Evolutionary conservation across 2,888 invertebrate genomes (phyloP).

Genomic region (Harpalus rubripes): DNA sequence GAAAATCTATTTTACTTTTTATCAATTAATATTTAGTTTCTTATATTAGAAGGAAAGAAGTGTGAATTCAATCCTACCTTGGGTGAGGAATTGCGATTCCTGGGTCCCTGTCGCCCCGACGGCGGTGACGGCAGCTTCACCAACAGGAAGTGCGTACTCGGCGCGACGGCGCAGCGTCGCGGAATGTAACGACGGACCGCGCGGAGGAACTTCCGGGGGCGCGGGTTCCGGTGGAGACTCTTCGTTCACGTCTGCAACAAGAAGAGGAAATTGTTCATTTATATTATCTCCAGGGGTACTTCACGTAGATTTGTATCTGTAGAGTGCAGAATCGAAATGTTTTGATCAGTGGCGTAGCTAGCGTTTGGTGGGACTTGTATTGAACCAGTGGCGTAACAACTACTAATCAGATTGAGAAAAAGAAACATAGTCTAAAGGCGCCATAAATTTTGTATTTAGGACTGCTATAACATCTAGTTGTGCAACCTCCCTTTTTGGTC

Average conservation of each 20-base stretch:
- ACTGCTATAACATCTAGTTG: too few relatives aligned
- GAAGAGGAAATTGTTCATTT: slow-evolving; percentile 10
- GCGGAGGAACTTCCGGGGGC: slow-evolving; percentile 91
- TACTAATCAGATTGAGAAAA: too few relatives aligned
- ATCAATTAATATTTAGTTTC: background rate
- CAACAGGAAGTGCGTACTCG: slow-evolving; percentile 79
- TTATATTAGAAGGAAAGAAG: background rate
- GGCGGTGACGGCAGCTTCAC: slow-evolving; percentile 69
- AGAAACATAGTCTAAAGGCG: too few relatives aligned
- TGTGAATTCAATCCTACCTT: slow-evolving; percentile 70
- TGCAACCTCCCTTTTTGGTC: too few relatives aligned
- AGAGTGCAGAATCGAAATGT: too few relatives aligned
- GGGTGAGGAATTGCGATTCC: slow-evolving; percentile 75
- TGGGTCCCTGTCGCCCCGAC: slow-evolving; percentile 71
- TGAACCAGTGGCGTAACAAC: too few relatives aligned
- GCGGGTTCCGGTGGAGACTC: slow-evolving; percentile 92
- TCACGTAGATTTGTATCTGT: background rate
- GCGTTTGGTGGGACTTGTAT: too few relatives aligned
- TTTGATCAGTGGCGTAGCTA: too few relatives aligned
- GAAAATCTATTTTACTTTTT: too few relatives aligned
- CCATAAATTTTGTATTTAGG: too few relatives aligned
- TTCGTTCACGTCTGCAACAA: slow-evolving; percentile 79
- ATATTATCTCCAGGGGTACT: background rate
- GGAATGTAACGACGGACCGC: slow-evolving; percentile 88
- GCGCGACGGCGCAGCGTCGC: slow-evolving; percentile 80